Evolutionary conservation across 2,888 invertebrate species (phyloP).

Genomic region (Tetranychus piercei): DNA sequence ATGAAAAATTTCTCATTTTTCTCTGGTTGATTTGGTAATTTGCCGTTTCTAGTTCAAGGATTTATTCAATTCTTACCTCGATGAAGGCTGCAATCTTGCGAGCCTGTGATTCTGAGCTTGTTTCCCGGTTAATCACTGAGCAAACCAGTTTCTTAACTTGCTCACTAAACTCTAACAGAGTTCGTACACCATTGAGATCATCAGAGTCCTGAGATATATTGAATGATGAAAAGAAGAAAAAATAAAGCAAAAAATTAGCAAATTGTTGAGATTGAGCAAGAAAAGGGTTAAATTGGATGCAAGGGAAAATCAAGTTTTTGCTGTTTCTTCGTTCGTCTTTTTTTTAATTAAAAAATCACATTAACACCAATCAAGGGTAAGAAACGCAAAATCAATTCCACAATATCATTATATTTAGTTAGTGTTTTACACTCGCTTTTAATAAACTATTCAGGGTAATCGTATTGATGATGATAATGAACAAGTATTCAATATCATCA

Average conservation of each 20-base stretch:
- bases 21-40: background rate
- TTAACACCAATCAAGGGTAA: too few relatives aligned
- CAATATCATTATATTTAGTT: too few relatives aligned
- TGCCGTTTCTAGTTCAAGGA: background rate
- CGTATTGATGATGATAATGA: background rate
- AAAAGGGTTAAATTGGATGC: too few relatives aligned
- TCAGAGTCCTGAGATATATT: background rate
- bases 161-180: conserved; percentile 13
- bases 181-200: conserved; percentile 10
- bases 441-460: background rate
- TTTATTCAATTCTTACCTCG: conserved; percentile 10
- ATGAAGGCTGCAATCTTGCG: conserved; percentile 17
- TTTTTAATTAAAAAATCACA: too few relatives aligned
- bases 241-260: background rate
- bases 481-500: background rate
- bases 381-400: too few relatives aligned
- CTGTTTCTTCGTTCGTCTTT: too few relatives aligned
- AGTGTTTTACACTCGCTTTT: too few relatives aligned
- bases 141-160: conserved; percentile 13
- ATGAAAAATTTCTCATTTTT: too few relatives aligned
- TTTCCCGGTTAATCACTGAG: conserved; percentile 13
- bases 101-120: conserved; percentile 11
- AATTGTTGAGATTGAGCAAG: background rate
- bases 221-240: background rate
- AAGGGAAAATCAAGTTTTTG: too few relatives aligned